Percentiles rank a stretch among this genome's conserved stretches.
Evolutionary conservation across 1,140 invertebrate species (phyloP).

Genomic region (Listronotus oregonensis): DNA sequence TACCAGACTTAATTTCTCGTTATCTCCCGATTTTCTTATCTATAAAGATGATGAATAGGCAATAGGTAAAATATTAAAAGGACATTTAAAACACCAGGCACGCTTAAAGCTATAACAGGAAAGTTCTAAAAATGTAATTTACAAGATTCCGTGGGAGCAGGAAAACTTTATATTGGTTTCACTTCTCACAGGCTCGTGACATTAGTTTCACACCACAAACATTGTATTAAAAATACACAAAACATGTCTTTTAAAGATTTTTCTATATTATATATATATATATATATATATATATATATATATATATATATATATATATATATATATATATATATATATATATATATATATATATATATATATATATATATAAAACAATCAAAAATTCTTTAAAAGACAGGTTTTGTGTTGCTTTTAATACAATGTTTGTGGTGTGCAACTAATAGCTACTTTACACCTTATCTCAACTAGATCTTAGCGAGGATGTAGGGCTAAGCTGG

Average conservation of each 20-base stretch:
- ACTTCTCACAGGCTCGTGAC: conserved; percentile 28
- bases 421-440: conserved; percentile 17
- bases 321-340: no score
- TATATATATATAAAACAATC: no score
- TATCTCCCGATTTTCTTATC: no score
- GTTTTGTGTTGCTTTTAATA: conserved; percentile 23
- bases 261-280: no score
- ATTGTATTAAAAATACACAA: conserved; percentile 27
- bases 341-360: no score
- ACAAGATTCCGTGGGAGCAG: conserved; percentile 32
- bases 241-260: conserved; percentile 6
- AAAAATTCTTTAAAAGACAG: no score
- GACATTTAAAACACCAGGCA: conserved; percentile 27
- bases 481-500: no score
- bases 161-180: conserved; percentile 38
- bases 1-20: no score
- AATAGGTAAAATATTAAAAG: conserved; percentile 20
- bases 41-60: conserved; percentile 5
- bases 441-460: no score
- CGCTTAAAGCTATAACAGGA: conserved; percentile 24
- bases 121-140: conserved; percentile 40
- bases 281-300: no score
- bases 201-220: conserved; percentile 24
- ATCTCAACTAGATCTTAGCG: no score
- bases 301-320: no score